Conservation (phyloP, 2,797 vertebrate genomes). For the Periophthalmus magnuspinnatus region DNA sequence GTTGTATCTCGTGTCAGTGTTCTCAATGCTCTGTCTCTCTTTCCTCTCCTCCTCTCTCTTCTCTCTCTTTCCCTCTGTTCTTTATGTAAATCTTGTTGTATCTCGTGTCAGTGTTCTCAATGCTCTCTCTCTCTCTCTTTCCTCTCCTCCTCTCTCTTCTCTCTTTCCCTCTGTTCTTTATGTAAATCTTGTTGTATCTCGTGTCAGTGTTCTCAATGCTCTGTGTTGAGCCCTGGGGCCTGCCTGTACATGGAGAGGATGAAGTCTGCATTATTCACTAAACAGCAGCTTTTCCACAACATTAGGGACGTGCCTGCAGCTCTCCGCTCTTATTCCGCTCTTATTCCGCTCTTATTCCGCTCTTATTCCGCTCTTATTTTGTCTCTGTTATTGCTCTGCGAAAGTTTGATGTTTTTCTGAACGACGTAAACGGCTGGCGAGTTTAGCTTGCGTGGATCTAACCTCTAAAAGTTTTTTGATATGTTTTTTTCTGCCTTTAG, state of each 20-base stretch:
- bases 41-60: not conserved
- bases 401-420: slow-evolving; percentile 19
- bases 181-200: slow-evolving; percentile 16
- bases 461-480: no score
- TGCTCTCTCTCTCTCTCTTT: not conserved
- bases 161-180: not conserved
- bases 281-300: slow-evolving; percentile 40
- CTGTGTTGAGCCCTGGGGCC: slow-evolving; percentile 32
- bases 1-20: not conserved
- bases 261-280: slow-evolving; percentile 54
- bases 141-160: not conserved
- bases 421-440: not conserved
- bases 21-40: no score
- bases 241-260: slow-evolving; percentile 30
- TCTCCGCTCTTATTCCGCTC: slow-evolving; percentile 2
- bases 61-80: not conserved
- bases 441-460: no score
- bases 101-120: no score
- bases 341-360: not conserved
- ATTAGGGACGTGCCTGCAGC: slow-evolving; percentile 40
- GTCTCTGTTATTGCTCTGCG: slow-evolving; percentile 8
- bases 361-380: not conserved
- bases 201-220: slow-evolving; percentile 19
- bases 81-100: no score
- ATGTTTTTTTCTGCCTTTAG: not conserved